Percentiles rank a stretch among this genome's conserved stretches.
Conservation (phyloP, 2,113 vertebrate genomes). For the Rhabdornis inornatus region DNA sequence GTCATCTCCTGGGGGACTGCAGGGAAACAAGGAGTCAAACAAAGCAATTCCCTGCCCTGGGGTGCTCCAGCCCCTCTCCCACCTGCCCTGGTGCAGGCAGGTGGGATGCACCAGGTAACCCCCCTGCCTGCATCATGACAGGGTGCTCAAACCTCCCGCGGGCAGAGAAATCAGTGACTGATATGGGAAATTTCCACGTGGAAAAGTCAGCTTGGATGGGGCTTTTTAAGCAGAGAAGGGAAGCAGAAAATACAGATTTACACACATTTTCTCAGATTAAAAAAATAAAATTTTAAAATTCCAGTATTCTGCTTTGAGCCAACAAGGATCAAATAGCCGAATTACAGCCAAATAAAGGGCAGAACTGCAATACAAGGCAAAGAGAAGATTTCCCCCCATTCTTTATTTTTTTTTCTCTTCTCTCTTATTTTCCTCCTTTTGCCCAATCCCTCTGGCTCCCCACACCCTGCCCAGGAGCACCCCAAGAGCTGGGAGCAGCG, state of each 20-base stretch:
- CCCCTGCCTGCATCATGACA: accelerated
- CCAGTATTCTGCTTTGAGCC: background rate
- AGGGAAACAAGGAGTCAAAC: background rate
- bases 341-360: background rate
- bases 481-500: accelerated
- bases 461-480: background rate
- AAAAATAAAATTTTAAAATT: background rate
- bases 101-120: background rate
- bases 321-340: background rate
- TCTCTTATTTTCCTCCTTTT: background rate
- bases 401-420: background rate
- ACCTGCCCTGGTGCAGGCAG: background rate
- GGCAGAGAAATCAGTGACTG: background rate
- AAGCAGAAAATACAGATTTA: background rate
- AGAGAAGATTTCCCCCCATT: accelerated
- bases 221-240: background rate
- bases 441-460: background rate
- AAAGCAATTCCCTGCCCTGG: background rate
- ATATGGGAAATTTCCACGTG: background rate
- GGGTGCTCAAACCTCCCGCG: background rate
- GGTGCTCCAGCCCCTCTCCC: background rate
- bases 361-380: background rate
- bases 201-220: background rate
- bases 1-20: slow-evolving; percentile 96
- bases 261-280: background rate